These are phyloP conservation scores for Macrosoma leucophasiata DNA, from an alignment of 2,888 invertebrate genomes.

Conservation along the genomic window DNA sequence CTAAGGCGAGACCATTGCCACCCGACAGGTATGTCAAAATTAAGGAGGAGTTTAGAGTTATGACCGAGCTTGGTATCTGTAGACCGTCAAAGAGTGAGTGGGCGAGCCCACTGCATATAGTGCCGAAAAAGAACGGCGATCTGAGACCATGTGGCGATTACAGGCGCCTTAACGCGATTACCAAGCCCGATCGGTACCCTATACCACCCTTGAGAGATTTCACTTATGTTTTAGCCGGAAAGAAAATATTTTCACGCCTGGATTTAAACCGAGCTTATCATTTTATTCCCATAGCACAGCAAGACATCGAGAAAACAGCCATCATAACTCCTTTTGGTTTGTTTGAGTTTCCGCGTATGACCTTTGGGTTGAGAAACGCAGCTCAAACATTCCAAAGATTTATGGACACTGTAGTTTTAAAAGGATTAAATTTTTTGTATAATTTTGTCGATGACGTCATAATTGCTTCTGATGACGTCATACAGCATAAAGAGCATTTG, in stretches of 20 bases:
- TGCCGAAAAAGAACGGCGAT: too few relatives aligned
- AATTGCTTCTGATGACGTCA: slow-evolving; percentile 7
- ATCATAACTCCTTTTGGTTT: slow-evolving; percentile 40
- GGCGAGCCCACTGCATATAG: too few relatives aligned
- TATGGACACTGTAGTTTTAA: slow-evolving; percentile 6
- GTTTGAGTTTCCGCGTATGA: not conserved
- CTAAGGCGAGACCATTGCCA: too few relatives aligned
- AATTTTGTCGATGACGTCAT: slow-evolving; percentile 5
- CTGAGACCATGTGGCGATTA: too few relatives aligned
- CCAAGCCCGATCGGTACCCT: too few relatives aligned
- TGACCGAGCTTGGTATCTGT: slow-evolving; percentile 17
- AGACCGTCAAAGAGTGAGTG: not conserved
- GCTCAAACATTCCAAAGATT: slow-evolving; percentile 8
- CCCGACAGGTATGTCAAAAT: slow-evolving; percentile 10
- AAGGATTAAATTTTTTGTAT: slow-evolving; percentile 6
- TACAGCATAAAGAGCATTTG: slow-evolving; percentile 1
- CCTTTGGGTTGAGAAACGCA: slow-evolving; percentile 11
- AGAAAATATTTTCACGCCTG: slow-evolving; percentile 12
- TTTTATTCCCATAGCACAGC: not conserved
- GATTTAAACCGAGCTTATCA: slow-evolving; percentile 1
- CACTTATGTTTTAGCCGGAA: not conserved
- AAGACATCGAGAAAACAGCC: slow-evolving; percentile 29
- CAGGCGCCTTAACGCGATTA: too few relatives aligned
- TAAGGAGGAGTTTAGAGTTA: slow-evolving; percentile 13
- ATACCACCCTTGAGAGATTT: slow-evolving; percentile 1